phyloP scores from a whole-genome alignment of 2,888 invertebrate species.

The Nemotelus nigrinus region DNA sequence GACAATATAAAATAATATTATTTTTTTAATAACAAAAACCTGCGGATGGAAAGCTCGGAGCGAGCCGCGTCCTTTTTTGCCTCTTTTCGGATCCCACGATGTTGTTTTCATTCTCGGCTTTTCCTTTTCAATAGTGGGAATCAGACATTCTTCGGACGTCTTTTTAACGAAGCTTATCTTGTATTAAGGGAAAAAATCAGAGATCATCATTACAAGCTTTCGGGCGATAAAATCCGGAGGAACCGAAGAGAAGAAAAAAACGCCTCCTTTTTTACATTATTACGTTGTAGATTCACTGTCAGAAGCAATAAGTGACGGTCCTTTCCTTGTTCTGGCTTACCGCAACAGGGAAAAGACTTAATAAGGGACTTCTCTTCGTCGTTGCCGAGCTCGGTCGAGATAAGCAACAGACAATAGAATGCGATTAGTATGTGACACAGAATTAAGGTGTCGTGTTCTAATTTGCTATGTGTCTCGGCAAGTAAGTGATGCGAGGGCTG shows the following conservation, averaged over 20 bases:
- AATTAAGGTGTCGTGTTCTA: conserved; percentile 34
- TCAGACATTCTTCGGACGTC: conserved; percentile 9
- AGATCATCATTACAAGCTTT: conserved; percentile 45
- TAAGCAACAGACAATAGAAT: conserved; percentile 47
- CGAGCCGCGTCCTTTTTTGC: not conserved
- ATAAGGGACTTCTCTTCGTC: conserved; percentile 45
- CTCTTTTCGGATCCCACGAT: not conserved
- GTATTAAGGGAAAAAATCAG: conserved; percentile 40
- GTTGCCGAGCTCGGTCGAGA: conserved; percentile 21
- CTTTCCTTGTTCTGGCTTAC: conserved; percentile 20
- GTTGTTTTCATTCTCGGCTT: not conserved
- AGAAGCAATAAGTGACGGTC: conserved; percentile 48
- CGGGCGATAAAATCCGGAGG: conserved; percentile 28
- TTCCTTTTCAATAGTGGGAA: conserved; percentile 17
- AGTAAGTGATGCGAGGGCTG: not conserved
- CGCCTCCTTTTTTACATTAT: conserved; percentile 35
- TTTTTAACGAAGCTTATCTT: conserved; percentile 42
- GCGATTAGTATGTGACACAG: conserved; percentile 34
- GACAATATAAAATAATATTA: conserved; percentile 41
- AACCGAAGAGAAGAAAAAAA: conserved; percentile 2
- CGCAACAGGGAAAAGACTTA: conserved; percentile 38
- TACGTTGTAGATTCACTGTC: conserved; percentile 43
- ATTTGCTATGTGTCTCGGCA: not conserved
- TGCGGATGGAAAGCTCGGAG: not conserved
- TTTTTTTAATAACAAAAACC: conserved; percentile 37